Evolutionary conservation across 2,888 invertebrate genomes (phyloP).

Genomic region (Phania funesta): DNA sequence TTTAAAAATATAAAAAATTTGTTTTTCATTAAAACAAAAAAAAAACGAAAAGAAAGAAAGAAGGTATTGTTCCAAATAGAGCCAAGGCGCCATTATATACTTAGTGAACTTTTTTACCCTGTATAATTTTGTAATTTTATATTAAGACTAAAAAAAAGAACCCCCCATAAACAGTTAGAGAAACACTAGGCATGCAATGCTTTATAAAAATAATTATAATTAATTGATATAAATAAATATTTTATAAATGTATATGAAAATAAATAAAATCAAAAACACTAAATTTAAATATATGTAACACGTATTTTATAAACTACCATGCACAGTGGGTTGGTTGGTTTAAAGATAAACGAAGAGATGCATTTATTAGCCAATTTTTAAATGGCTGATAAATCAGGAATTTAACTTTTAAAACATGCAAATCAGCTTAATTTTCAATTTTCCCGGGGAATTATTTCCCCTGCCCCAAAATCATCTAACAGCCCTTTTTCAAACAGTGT

Average conservation of each 20-base stretch:
- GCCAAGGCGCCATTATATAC: constrained; percentile 60
- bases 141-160: constrained; percentile 3
- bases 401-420: no score
- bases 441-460: no score
- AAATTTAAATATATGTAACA: background rate
- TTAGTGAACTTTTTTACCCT: constrained; percentile 41
- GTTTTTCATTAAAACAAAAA: constrained; percentile 12
- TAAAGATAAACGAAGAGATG: no score
- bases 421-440: no score
- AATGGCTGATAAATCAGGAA: no score
- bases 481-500: no score
- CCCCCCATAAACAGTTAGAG: constrained; percentile 37
- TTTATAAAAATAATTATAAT: constrained; percentile 47
- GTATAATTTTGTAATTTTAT: constrained; percentile 52
- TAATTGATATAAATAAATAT: constrained; percentile 39
- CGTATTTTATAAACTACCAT: background rate
- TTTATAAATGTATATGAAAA: constrained; percentile 33
- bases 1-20: constrained; percentile 8
- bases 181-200: constrained; percentile 59
- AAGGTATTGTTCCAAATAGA: constrained; percentile 65
- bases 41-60: background rate
- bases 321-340: constrained; percentile 23
- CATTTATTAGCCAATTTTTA: no score
- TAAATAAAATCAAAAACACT: constrained; percentile 8
- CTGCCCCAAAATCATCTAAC: no score